These are phyloP conservation scores for Pangasius larnaudii DNA, from an alignment of 2,797 vertebrate species.

Conservation along the genomic window DNA sequence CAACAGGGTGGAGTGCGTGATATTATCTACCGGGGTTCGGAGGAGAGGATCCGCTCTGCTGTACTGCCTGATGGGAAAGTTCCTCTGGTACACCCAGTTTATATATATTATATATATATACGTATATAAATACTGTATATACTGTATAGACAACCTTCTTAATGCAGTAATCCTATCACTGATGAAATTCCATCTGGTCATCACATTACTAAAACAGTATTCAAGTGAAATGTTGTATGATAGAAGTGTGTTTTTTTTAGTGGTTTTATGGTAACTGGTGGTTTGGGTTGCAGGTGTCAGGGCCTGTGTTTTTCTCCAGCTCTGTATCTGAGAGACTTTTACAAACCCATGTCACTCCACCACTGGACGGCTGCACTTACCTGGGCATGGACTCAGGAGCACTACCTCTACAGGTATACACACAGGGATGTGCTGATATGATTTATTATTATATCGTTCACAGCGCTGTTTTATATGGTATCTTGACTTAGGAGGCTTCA, in stretches of 20 bases:
- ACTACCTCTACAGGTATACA: slow-evolving; percentile 85
- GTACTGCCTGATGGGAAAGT: slow-evolving; percentile 74
- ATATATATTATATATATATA: no score
- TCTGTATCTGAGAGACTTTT: slow-evolving; percentile 86
- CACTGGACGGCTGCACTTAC: slow-evolving; percentile 93
- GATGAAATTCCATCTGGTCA: background rate
- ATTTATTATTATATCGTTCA: background rate
- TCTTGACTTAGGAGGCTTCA: background rate
- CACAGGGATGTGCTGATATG: background rate
- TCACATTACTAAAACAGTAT: background rate
- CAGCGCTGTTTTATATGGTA: background rate
- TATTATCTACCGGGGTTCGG: slow-evolving; percentile 85
- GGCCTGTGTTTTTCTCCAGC: slow-evolving; percentile 88
- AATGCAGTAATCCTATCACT: background rate
- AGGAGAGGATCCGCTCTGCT: slow-evolving; percentile 78
- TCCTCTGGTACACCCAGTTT: no score
- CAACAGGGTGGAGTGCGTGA: slow-evolving; percentile 80
- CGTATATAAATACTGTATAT: no score
- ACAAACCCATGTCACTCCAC: slow-evolving; percentile 86
- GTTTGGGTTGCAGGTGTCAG: slow-evolving; percentile 82
- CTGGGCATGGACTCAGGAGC: slow-evolving; percentile 93
- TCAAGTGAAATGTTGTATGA: background rate
- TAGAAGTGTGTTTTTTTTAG: background rate
- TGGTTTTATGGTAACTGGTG: background rate
- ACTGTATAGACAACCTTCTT: no score